Percentiles rank a stretch among this genome's conserved stretches.
Evolutionary conservation across 2,888 invertebrate species (phyloP).

Genomic region (Amorpha juglandis): DNA sequence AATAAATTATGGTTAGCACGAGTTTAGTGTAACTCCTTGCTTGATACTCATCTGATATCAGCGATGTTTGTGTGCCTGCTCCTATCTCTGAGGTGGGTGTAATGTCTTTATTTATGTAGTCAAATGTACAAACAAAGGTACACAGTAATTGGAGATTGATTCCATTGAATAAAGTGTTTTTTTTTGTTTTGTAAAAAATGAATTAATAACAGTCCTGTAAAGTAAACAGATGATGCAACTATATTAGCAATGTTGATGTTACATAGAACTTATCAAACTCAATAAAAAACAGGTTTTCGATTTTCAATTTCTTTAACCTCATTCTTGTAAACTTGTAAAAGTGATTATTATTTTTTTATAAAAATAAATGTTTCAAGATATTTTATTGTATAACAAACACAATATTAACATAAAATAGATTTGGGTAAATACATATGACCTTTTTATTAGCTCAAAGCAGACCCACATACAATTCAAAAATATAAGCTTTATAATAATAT

Average conservation of each 20-base stretch:
- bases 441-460: too few species aligned
- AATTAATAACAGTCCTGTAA: background rate
- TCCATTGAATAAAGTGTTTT: too few species aligned
- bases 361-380: too few species aligned
- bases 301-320: slow-evolving; percentile 17
- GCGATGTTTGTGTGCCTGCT: slow-evolving; percentile 24
- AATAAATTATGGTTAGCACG: slow-evolving; percentile 44
- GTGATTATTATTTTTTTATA: too few species aligned
- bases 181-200: too few species aligned
- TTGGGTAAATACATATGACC: too few species aligned
- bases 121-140: background rate
- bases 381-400: too few species aligned
- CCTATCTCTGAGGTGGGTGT: slow-evolving; percentile 23
- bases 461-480: too few species aligned
- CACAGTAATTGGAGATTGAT: slow-evolving; percentile 21
- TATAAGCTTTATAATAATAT: too few species aligned
- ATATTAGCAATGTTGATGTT: slow-evolving; percentile 21
- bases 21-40: slow-evolving; percentile 28
- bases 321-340: too few species aligned
- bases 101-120: background rate
- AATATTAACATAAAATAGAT: too few species aligned
- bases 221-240: slow-evolving; percentile 18
- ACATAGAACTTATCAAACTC: background rate
- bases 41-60: slow-evolving; percentile 28
- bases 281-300: slow-evolving; percentile 2